Evolutionary conservation across 1,140 invertebrate genomes (phyloP).

Genomic region (Grapholita molesta): DNA sequence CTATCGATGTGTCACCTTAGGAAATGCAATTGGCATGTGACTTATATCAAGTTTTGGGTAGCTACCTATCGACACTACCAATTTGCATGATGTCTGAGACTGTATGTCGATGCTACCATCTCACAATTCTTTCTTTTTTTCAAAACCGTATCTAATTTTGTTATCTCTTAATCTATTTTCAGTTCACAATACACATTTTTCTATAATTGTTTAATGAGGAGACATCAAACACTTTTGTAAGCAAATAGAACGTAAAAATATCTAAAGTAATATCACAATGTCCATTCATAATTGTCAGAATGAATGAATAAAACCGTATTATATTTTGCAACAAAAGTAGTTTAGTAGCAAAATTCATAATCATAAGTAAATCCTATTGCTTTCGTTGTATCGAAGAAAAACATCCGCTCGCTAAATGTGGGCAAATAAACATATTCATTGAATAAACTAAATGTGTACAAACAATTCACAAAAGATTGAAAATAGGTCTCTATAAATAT

Average conservation of each 20-base stretch:
- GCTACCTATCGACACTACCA: too few relatives aligned
- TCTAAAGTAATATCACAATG: neutral
- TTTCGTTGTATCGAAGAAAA: neutral
- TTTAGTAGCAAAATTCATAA: conserved; percentile 27
- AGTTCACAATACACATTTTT: neutral
- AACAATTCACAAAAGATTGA: conserved; percentile 49
- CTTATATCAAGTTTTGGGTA: too few relatives aligned
- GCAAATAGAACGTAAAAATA: neutral
- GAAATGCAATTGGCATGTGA: too few relatives aligned
- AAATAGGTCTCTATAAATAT: conserved; percentile 59
- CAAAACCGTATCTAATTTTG: neutral
- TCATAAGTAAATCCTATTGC: conserved; percentile 39
- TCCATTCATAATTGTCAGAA: neutral
- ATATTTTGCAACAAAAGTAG: conserved; percentile 7
- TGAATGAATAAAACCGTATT: conserved; percentile 7
- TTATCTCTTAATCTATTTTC: neutral
- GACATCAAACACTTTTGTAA: neutral
- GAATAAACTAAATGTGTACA: conserved; percentile 67
- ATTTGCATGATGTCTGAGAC: too few relatives aligned
- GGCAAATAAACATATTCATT: conserved; percentile 47
- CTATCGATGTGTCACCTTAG: too few relatives aligned
- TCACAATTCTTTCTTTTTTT: too few relatives aligned
- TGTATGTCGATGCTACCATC: too few relatives aligned
- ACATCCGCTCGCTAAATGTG: conserved; percentile 33
- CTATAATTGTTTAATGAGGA: neutral